These are phyloP conservation scores for Morbakka virulenta DNA, from an alignment of 30 jellyfish, hydroid and myxozoan species.

Conservation along the genomic window DNA sequence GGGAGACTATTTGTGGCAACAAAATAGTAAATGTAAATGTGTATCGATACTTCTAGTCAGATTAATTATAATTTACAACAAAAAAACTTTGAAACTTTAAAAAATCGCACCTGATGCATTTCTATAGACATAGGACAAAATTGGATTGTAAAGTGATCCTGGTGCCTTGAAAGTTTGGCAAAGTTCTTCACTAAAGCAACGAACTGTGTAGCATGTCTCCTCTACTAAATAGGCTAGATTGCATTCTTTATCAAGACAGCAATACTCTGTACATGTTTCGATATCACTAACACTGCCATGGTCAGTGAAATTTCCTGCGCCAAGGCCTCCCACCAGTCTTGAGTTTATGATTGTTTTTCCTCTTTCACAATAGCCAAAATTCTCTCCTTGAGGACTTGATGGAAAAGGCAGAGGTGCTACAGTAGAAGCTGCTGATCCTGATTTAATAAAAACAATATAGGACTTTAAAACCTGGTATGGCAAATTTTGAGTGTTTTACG, in stretches of 20 bases:
- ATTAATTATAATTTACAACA: not conserved
- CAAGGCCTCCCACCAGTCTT: constrained; percentile 76
- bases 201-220: constrained; percentile 63
- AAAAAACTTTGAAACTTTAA: not conserved
- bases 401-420: constrained; percentile 43
- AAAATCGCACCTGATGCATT: constrained; percentile 36
- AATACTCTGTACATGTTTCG: constrained; percentile 73
- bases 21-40: too few relatives aligned
- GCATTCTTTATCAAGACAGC: constrained; percentile 83
- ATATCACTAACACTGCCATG: constrained; percentile 81
- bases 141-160: constrained; percentile 62
- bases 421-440: too few relatives aligned
- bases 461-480: too few relatives aligned
- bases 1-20: too few relatives aligned
- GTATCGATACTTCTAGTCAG: not conserved
- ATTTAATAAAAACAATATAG: too few relatives aligned
- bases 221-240: constrained; percentile 84
- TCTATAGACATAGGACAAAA: constrained; percentile 65
- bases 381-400: constrained; percentile 42
- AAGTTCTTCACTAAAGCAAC: constrained; percentile 60
- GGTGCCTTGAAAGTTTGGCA: constrained; percentile 84
- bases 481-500: too few relatives aligned
- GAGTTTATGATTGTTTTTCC: constrained; percentile 57
- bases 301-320: constrained; percentile 79
- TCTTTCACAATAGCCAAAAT: constrained; percentile 63